Evolutionary conservation across 2,113 vertebrate genomes (phyloP).

Genomic region (Megaceryle maxima): DNA sequence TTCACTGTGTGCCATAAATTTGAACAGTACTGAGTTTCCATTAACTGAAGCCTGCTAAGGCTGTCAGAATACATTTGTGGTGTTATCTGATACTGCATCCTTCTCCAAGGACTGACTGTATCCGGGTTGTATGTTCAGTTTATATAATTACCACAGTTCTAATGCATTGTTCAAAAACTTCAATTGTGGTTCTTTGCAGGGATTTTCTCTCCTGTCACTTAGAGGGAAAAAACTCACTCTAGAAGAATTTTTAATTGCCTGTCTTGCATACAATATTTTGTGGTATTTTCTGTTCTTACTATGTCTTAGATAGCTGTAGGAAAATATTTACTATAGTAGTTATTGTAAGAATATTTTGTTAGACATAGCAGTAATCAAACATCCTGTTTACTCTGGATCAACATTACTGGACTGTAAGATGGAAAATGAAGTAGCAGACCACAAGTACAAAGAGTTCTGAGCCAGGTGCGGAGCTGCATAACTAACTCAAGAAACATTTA

Average conservation of each 20-base stretch:
- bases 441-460: neutral
- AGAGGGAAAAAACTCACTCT: neutral
- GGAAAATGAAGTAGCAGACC: neutral
- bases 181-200: neutral
- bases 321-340: neutral
- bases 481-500: neutral
- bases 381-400: neutral
- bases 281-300: neutral
- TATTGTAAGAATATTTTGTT: neutral
- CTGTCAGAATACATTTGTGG: neutral
- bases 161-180: neutral
- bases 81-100: neutral
- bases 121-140: neutral
- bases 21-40: neutral
- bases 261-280: neutral
- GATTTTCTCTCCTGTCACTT: neutral
- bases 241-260: neutral
- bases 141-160: neutral
- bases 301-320: neutral
- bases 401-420: neutral
- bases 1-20: neutral
- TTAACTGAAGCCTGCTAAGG: neutral
- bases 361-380: neutral
- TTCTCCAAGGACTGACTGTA: neutral
- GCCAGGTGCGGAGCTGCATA: neutral